Evolutionary conservation across 92 coral and sea anemone genomes (phyloP), one percentile per base, ranked within the genome.

Genomic region (Parazoanthus swiftii): DNA sequence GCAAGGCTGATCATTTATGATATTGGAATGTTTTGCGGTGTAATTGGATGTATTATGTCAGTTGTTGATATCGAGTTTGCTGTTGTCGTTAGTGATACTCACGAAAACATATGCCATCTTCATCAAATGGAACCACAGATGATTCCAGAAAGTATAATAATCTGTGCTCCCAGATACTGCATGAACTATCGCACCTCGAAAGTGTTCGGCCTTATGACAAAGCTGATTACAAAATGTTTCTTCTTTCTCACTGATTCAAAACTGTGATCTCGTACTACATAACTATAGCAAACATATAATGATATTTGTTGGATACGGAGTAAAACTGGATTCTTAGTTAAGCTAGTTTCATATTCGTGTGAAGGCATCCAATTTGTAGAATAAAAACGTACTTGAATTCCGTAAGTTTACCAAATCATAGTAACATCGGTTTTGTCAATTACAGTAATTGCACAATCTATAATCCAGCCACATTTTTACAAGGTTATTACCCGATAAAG

Each of bases 351-450:
- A 39, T 26, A 76, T 44, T 26, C 9, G 36, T 4, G 25, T 39
- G 16, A 8, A 39, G 25, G 6, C 43, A n/a, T 39, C 46, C 46
- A 18, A 14, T 21, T 18, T 3, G 23, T 10, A 37, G 37, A 44
- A 38, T 44, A 18, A 39, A 76, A 76, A 29, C 8, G 6, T 46
- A 46, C 51, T 76, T 39, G 35, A 15, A 76, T 35, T 15, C 44
- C 43, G 23, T 15, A 37, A 38, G 5, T 10, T 37, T 42, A 18
- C 44, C 3, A 74, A 16, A 74, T 42, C 50, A 14, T 5, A 39
- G 33, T 39, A n/a, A 39, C 80, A 76, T 76, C 80, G 46, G 80
- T 76, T 76, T 76, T 76, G 25, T 39, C 80, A 21, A 76, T 76
- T 76, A 29, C 33, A 29, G 33, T 29, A 76, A 4, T 76, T 4